Base-by-base conservation (phyloP, 2,888 invertebrate species). In the Oxyteleia sp. region DNA sequence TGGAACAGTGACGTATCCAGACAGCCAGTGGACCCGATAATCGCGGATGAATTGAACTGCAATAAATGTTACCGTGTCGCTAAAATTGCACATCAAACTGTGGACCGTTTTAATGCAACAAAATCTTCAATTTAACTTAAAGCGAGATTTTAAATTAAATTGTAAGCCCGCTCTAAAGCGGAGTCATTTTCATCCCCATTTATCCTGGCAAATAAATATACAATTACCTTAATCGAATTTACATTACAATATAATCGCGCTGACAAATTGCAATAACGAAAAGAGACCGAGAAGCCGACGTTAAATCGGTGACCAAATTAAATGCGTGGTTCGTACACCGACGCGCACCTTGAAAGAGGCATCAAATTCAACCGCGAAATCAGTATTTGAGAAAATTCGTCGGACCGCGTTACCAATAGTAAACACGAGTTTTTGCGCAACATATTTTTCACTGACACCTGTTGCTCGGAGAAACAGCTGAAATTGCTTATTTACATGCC, bases 221-320 rank as follows among this genome's bases (percentile, higher is more conserved):
- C 51, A 51, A 66, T 66, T 41, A 29, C 29, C 29, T 15, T 16
- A 15, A 16, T 18, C 23, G 49, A 35, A 53, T 66, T 66, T 53
- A 38, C 35, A 10, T n/a, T 7, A 2, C 49, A 20, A 51, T 64
- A 29, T 29, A 20, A 29, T 26, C 43, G 32, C 53, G 15, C 26
- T n/a, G 8, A 10, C 18, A n/a, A 29, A 4, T 23, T 23, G 2
- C 23, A 75, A 71, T 71, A 45, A 63, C 75, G 20, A 49, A 75
- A 82, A 75, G 75, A 75, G 64, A 71, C 82, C 63, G 57, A 57
- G 71, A 41, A 75, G 45, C 75, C 72, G 64, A 45, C 51, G n/a
- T 5, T 23, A 5, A 23, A 23, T 23, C 23, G 5, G 5, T 23
- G 2, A 23, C 3, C 23, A 23, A 23, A 23, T 23, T 23, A 23